Evolutionary conservation across 2,888 invertebrate species (phyloP), one percentile per base, ranked within the genome.

Genomic region (Drosophila paramelanica): DNA sequence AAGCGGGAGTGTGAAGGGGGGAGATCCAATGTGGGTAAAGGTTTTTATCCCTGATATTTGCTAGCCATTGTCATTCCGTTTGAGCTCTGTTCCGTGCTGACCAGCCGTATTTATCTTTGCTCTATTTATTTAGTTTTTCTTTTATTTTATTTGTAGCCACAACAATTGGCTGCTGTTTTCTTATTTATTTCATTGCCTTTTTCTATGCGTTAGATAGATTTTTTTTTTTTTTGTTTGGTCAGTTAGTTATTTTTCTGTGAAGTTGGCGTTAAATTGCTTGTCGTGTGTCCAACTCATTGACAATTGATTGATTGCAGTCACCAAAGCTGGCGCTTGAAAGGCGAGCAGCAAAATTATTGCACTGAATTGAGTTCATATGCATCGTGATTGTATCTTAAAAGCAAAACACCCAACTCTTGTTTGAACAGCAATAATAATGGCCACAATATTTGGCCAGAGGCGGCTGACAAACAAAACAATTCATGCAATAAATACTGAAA

Each of bases 221-320:
- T 49, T 55, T 55, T 46, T 61, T 46, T 56, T 33, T 17, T 43
- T 51, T 17, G 17, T 17, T 17, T 17, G 17, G 17, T 47, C 11
- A 41, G 33, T 41, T 10, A 3, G 17, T 31, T 31, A 31, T 80
- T 20, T 45, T 62, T 58, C 55, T 11, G 67, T 56, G 42, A 50
- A 25, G 45, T 53, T 89, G 68, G 77, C 84, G 73, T 87, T 81
- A 87, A 89, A 77, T 77, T 87, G 79, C 74, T 67, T 81, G 84
- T 74, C 81, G 61, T 69, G 50, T 86, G 74, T 79, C 65, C 77
- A 31, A 51, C 43, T 65, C 65, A 61, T 51, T 62, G 75, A 59
- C 78, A 69, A 76, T 87, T 89, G 89, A 89, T 89, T 85, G 89
- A 89, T 85, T 66, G 87, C 77, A 61, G 58, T 69, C 60, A 10